A percentile compares a stretch with the other conserved stretches of the same genome.
Conservation (phyloP, 53 echinoderm and acorn worm species). For the Mesocentrotus franciscanus region DNA sequence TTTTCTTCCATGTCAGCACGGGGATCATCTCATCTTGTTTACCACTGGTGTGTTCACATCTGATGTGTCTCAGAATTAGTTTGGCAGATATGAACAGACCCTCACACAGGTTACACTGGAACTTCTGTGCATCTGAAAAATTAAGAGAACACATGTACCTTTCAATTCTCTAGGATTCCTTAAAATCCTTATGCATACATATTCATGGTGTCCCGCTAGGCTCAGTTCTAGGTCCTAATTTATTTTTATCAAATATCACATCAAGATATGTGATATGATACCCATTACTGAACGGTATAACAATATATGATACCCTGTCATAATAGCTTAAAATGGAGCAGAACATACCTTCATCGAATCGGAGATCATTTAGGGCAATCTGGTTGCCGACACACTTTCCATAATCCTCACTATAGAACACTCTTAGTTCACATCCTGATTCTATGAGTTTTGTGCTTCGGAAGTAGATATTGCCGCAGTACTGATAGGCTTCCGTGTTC, state of each 20-base stretch:
- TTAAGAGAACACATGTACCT: neutral
- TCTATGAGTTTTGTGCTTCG: constrained; percentile 39
- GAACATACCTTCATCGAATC: constrained; percentile 2
- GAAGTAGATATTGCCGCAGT: constrained; percentile 54
- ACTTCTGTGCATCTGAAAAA: constrained; percentile 18
- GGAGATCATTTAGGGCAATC: neutral
- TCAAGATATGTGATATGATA: neutral
- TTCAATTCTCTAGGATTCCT: neutral
- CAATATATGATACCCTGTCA: neutral
- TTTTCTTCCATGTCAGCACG: neutral
- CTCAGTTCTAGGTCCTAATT: neutral
- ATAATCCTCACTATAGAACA: constrained; percentile 49
- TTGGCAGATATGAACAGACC: constrained; percentile 32
- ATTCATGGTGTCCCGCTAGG: neutral
- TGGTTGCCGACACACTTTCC: neutral
- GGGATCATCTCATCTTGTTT: constrained; percentile 5
- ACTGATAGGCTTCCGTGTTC: constrained; percentile 45
- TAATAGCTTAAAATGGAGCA: neutral
- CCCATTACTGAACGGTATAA: neutral
- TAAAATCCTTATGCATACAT: neutral
- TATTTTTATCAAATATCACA: neutral
- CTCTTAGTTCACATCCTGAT: constrained; percentile 51
- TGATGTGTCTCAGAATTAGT: constrained; percentile 29
- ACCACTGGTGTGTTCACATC: neutral
- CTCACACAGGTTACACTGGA: constrained; percentile 39